Conservation (phyloP, 2,888 invertebrate genomes). For the Drosophila meridiana region DNA sequence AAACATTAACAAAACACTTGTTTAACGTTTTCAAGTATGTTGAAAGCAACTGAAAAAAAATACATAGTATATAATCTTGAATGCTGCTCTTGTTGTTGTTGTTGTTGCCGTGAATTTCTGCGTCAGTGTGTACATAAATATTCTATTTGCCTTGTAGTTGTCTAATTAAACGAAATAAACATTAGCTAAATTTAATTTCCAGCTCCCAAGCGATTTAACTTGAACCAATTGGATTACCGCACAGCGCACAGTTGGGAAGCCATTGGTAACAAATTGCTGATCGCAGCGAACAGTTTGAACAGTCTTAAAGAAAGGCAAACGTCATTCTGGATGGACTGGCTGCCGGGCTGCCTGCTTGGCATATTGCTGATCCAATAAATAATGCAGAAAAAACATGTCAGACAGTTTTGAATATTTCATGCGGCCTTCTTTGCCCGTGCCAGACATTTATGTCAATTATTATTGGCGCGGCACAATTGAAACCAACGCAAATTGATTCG, state of each 20-base stretch:
- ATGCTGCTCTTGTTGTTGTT: slow-evolving; percentile 3
- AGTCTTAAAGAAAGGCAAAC: slow-evolving; percentile 8
- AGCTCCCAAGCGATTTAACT: slow-evolving; percentile 57
- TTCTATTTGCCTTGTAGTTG: slow-evolving; percentile 75
- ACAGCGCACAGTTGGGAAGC: slow-evolving; percentile 31
- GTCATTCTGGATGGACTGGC: slow-evolving; percentile 3
- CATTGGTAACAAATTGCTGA: slow-evolving; percentile 20
- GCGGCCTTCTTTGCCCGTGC: slow-evolving; percentile 57
- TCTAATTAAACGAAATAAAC: slow-evolving; percentile 77
- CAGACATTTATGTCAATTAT: slow-evolving; percentile 74
- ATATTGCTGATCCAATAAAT: slow-evolving; percentile 56
- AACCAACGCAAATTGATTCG: slow-evolving; percentile 75
- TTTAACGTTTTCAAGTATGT: slow-evolving; percentile 76
- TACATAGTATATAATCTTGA: slow-evolving; percentile 12
- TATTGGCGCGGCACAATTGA: slow-evolving; percentile 75
- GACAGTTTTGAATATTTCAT: slow-evolving; percentile 64
- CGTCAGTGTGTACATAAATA: slow-evolving; percentile 63
- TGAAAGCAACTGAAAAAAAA: slow-evolving; percentile 48
- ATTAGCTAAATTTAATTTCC: slow-evolving; percentile 71
- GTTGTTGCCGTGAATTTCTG: slow-evolving; percentile 16
- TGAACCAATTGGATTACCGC: slow-evolving; percentile 24
- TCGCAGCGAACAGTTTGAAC: slow-evolving; percentile 29
- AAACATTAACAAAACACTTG: slow-evolving; percentile 79
- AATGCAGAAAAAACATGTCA: slow-evolving; percentile 60
- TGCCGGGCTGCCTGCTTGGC: neutral